phyloP scores from a whole-genome alignment of 2,797 vertebrate species.

The Anguilla obscura region DNA sequence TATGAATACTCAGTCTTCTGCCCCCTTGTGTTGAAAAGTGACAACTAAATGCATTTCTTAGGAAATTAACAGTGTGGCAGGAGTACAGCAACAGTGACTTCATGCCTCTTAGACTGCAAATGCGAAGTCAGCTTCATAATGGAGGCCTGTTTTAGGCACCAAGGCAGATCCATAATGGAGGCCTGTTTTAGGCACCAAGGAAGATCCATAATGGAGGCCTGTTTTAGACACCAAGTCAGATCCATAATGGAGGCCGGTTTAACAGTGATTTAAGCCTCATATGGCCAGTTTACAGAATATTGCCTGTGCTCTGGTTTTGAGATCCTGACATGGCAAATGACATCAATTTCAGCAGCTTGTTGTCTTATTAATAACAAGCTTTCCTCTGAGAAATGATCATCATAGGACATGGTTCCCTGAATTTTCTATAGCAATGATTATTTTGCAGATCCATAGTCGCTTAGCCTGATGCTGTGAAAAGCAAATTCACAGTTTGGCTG shows the following conservation, averaged over 20 bases:
- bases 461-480: neutral
- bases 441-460: neutral
- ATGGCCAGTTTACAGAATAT: neutral
- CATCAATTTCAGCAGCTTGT: neutral
- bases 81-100: neutral
- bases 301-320: neutral
- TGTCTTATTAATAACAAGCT: conserved; percentile 4
- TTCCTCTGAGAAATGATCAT: neutral
- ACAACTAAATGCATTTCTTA: neutral
- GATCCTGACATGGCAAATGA: neutral
- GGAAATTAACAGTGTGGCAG: neutral
- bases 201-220: neutral
- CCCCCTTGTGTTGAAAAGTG: conserved; percentile 19
- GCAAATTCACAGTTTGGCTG: neutral
- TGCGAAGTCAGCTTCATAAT: neutral
- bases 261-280: neutral
- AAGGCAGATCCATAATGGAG: neutral
- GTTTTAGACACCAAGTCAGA: neutral
- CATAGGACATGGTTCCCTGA: neutral
- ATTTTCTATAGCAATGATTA: neutral
- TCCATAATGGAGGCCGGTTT: neutral
- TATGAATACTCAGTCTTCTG: neutral
- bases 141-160: neutral
- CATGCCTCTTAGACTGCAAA: neutral
- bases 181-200: neutral